Evolutionary conservation across 2,113 vertebrate species (phyloP).

Genomic region (Spilogale gracilis): DNA sequence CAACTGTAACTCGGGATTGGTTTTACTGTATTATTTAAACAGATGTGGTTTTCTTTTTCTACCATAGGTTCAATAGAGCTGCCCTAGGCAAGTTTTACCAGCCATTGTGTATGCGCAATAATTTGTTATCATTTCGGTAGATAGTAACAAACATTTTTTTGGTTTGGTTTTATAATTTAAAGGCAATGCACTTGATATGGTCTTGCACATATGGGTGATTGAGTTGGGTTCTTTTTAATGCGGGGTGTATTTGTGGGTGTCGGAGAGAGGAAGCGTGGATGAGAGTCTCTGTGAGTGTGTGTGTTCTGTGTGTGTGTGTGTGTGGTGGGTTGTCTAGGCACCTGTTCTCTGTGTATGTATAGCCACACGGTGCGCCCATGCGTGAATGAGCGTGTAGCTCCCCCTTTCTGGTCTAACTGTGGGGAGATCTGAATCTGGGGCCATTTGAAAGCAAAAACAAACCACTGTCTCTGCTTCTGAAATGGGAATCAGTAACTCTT

Average conservation of each 20-base stretch:
- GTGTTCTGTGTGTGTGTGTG: slow-evolving; percentile 70
- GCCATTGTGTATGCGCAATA: slow-evolving; percentile 81
- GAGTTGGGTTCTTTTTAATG: slow-evolving; percentile 83
- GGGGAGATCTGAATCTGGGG: slow-evolving; percentile 84
- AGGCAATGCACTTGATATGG: slow-evolving; percentile 85
- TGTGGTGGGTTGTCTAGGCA: slow-evolving; percentile 60
- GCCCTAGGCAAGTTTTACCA: slow-evolving; percentile 82
- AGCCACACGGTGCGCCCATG: slow-evolving; percentile 16
- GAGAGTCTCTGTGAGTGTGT: slow-evolving; percentile 62
- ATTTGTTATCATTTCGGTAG: slow-evolving; percentile 85
- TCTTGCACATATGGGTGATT: slow-evolving; percentile 84
- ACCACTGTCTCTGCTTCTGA: slow-evolving; percentile 89
- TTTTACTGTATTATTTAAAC: slow-evolving; percentile 86
- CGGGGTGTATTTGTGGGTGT: slow-evolving; percentile 71
- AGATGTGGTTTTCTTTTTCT: slow-evolving; percentile 66
- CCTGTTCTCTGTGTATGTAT: slow-evolving; percentile 68
- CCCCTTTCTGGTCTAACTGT: slow-evolving; percentile 76
- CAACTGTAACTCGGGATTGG: slow-evolving; percentile 84
- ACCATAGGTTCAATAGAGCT: slow-evolving; percentile 77
- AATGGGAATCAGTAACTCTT: slow-evolving; percentile 90
- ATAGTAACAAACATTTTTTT: slow-evolving; percentile 76
- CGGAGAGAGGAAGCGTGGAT: slow-evolving; percentile 46
- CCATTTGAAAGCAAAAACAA: slow-evolving; percentile 87
- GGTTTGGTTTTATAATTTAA: slow-evolving; percentile 85
- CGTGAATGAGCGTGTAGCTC: slow-evolving; percentile 68